Evolutionary conservation across 2,113 vertebrate genomes (phyloP).

Genomic region (Plestiodon gilberti): DNA sequence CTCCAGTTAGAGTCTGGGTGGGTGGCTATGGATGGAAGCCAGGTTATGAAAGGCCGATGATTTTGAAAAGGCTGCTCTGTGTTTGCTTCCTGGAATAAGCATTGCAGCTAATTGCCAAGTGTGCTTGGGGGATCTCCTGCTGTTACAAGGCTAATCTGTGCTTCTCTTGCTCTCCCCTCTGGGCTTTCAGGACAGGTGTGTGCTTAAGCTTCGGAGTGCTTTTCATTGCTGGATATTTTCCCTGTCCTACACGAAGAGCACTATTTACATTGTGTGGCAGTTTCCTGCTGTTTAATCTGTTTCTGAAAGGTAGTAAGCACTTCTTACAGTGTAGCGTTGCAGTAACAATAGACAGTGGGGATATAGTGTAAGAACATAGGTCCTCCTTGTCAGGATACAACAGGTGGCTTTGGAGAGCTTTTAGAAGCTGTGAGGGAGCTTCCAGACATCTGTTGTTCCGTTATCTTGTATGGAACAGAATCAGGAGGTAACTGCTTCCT

Average conservation of each 20-base stretch:
- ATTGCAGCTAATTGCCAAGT: slow-evolving; percentile 36
- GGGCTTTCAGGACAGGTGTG: slow-evolving; percentile 54
- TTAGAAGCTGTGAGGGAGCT: not conserved
- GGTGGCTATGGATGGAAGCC: not conserved
- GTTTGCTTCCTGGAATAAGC: slow-evolving; percentile 45
- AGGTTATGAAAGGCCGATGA: slow-evolving; percentile 34
- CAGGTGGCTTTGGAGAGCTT: not conserved
- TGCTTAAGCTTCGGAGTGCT: slow-evolving; percentile 13
- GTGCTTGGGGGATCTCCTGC: slow-evolving; percentile 12
- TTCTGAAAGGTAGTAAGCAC: not conserved
- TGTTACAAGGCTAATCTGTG: slow-evolving; percentile 58
- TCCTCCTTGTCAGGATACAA: not conserved
- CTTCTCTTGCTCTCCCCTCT: not conserved
- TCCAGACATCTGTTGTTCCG: not conserved
- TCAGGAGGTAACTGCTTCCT: not conserved
- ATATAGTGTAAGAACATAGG: not conserved
- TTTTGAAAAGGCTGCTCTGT: slow-evolving; percentile 13
- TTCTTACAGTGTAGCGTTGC: not conserved
- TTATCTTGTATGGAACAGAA: not conserved
- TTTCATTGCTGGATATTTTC: not conserved
- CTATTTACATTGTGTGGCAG: slow-evolving; percentile 23
- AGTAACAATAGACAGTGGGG: not conserved
- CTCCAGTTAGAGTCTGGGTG: slow-evolving; percentile 43
- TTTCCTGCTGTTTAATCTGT: slow-evolving; percentile 3
- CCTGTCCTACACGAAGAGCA: not conserved